These are phyloP conservation scores for Caenorhabditis tropicalis DNA, from an alignment of 1,140 invertebrate genomes.

Conservation along the genomic window DNA sequence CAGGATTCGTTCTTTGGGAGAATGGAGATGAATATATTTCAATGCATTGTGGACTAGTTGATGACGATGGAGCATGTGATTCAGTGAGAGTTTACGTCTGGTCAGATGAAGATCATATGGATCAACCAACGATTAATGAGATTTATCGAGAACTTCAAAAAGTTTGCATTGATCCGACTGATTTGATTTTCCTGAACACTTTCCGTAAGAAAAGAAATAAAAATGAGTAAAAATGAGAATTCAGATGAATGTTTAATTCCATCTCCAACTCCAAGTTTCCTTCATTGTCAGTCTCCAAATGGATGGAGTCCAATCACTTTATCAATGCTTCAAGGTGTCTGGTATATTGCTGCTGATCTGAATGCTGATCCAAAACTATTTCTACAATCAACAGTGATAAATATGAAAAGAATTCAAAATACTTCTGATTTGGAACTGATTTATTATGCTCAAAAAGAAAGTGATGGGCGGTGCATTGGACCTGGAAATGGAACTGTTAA, in stretches of 20 bases:
- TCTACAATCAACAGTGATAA: slow-evolving; percentile 43
- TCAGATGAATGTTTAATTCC: slow-evolving; percentile 50
- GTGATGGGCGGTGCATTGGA: slow-evolving; percentile 49
- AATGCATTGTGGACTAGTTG: slow-evolving; percentile 44
- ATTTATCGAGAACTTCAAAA: slow-evolving; percentile 49
- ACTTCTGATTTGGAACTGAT: slow-evolving; percentile 30
- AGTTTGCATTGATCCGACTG: slow-evolving; percentile 54
- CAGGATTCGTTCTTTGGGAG: slow-evolving; percentile 52
- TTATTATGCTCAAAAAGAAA: slow-evolving; percentile 54
- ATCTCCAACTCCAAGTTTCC: slow-evolving; percentile 14
- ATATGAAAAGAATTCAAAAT: slow-evolving; percentile 38
- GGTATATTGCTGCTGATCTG: slow-evolving; percentile 54
- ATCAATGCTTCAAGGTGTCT: slow-evolving; percentile 51
- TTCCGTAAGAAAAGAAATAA: slow-evolving; percentile 25
- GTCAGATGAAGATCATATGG: slow-evolving; percentile 58
- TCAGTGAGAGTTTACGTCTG: slow-evolving; percentile 51
- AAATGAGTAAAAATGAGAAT: background rate
- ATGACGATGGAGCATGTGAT: slow-evolving; percentile 54
- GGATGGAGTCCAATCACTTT: slow-evolving; percentile 50
- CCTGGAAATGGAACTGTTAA: slow-evolving; percentile 51
- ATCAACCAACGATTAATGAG: slow-evolving; percentile 53
- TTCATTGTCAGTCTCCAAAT: slow-evolving; percentile 36
- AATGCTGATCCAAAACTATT: slow-evolving; percentile 55
- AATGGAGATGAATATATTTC: slow-evolving; percentile 55
- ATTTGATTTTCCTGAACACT: slow-evolving; percentile 54